These are phyloP conservation scores for Tenthredo livida DNA, from an alignment of 2,888 invertebrate genomes.

Conservation along the genomic window DNA sequence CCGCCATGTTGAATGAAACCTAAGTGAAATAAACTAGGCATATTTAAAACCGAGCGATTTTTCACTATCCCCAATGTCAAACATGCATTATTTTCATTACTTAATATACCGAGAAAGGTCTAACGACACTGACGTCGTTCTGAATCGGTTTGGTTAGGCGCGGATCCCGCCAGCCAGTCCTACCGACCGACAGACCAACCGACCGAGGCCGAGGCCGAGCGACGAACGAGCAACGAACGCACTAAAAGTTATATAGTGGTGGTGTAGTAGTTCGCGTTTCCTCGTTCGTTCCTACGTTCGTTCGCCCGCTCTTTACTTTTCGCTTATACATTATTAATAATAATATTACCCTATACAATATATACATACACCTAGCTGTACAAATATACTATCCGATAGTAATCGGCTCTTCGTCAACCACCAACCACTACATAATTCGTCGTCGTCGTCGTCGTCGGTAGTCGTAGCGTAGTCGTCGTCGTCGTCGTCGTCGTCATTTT, in stretches of 20 bases:
- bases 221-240: conserved; percentile 43
- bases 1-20: conserved; percentile 79
- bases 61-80: not conserved
- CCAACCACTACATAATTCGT: not conserved
- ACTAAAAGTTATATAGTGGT: conserved; percentile 10
- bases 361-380: not conserved
- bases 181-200: conserved; percentile 31
- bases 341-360: not conserved
- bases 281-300: conserved; percentile 43
- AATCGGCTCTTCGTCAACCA: not conserved
- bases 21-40: conserved; percentile 70
- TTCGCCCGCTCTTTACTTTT: conserved; percentile 6
- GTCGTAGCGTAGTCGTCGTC: conserved; percentile 9
- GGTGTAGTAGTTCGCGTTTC: conserved; percentile 27
- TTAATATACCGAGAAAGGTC: not conserved
- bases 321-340: not conserved
- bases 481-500: conserved; percentile 24
- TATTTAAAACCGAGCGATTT: conserved; percentile 16
- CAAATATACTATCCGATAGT: not conserved
- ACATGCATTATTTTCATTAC: not conserved
- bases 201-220: conserved; percentile 51
- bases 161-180: conserved; percentile 49
- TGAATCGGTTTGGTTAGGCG: conserved; percentile 50
- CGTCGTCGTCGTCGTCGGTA: conserved; percentile 11
- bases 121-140: conserved; percentile 44